Evolutionary conservation across 2,113 vertebrate species (phyloP).

Genomic region (Mus pahari): DNA sequence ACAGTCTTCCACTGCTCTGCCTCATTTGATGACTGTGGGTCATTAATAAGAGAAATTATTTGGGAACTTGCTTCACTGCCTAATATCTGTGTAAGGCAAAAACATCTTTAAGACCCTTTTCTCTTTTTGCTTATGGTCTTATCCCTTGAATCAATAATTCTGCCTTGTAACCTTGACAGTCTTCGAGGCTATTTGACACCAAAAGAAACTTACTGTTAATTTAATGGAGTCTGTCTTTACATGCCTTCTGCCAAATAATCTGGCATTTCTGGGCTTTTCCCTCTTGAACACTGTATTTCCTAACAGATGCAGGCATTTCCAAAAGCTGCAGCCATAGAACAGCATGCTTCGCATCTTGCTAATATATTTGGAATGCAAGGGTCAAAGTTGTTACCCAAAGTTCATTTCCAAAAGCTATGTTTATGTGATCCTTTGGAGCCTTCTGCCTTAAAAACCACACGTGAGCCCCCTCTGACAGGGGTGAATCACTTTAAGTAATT

Average conservation of each 20-base stretch:
- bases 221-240: conserved; percentile 59
- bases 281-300: conserved; percentile 11
- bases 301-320: conserved; percentile 51
- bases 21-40: conserved; percentile 83
- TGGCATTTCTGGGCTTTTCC: conserved; percentile 59
- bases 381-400: conserved; percentile 51
- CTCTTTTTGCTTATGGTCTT: conserved; percentile 74
- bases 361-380: conserved; percentile 13
- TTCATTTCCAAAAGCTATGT: conserved; percentile 34
- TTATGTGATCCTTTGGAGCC: conserved; percentile 4
- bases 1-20: conserved; percentile 75
- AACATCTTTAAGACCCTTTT: conserved; percentile 76
- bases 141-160: conserved; percentile 83
- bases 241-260: conserved; percentile 52
- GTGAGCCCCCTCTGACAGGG: conserved; percentile 71
- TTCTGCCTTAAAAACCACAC: conserved; percentile 30
- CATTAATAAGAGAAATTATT: conserved; percentile 84
- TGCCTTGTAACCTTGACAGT: conserved; percentile 77
- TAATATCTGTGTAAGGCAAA: conserved; percentile 77
- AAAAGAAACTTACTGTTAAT: conserved; percentile 74
- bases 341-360: conserved; percentile 43
- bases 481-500: conserved; percentile 77
- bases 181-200: conserved; percentile 80
- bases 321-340: conserved; percentile 25
- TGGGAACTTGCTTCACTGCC: conserved; percentile 80